phyloP scores from a whole-genome alignment of 2,113 vertebrate genomes.

The Saimiri boliviensis region DNA sequence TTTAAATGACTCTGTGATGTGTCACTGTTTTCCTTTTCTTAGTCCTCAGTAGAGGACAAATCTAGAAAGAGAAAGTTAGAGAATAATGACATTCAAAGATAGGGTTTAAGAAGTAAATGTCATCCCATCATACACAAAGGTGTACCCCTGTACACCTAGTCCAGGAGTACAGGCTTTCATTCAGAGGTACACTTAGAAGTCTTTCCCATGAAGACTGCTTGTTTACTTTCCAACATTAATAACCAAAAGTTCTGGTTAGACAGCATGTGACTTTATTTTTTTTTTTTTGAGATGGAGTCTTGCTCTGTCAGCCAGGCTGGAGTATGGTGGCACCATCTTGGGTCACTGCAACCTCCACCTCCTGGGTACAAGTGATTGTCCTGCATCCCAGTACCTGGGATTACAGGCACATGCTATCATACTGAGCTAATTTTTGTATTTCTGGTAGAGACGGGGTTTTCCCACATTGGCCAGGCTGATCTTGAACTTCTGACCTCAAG shows the following conservation, averaged over 20 bases:
- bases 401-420: neutral
- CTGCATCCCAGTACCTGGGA: neutral
- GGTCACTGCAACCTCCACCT: neutral
- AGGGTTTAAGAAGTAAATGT: neutral
- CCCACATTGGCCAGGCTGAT: neutral
- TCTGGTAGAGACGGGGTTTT: neutral
- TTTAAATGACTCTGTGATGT: constrained; percentile 11
- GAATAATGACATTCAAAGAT: neutral
- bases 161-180: neutral
- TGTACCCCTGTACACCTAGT: too few relatives aligned
- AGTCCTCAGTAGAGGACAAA: neutral
- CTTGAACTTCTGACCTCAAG: neutral
- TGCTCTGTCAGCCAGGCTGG: too few relatives aligned
- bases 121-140: too few relatives aligned
- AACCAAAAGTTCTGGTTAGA: constrained; percentile 26
- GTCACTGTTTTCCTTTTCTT: neutral
- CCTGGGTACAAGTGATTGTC: neutral
- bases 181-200: neutral
- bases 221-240: neutral
- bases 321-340: too few relatives aligned
- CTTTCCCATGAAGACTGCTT: neutral
- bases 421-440: neutral
- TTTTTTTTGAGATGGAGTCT: neutral
- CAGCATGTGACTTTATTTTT: neutral
- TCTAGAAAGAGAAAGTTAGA: neutral